Conservation (phyloP, 2,888 invertebrate genomes). For the Tenthredo scrophulariae region DNA sequence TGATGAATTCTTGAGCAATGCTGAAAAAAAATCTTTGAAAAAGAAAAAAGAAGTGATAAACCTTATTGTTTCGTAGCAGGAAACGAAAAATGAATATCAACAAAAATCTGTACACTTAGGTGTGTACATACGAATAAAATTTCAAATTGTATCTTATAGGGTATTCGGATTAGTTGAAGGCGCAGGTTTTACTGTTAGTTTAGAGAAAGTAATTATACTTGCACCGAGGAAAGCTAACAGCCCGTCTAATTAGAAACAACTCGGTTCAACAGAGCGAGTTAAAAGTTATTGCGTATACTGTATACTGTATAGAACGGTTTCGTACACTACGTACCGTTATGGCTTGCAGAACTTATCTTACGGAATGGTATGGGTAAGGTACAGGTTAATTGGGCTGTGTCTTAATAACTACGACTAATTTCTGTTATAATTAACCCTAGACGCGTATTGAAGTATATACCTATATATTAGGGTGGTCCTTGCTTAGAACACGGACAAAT, state of each 20-base stretch:
- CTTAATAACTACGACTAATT: not conserved
- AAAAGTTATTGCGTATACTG: not conserved
- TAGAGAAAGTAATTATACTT: slow-evolving; percentile 10
- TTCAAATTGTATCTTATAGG: too few species aligned
- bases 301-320: not conserved
- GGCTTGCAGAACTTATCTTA: not conserved
- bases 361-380: not conserved
- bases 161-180: too few species aligned
- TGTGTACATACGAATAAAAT: too few species aligned
- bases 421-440: not conserved
- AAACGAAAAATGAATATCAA: too few species aligned
- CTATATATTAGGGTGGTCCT: too few species aligned
- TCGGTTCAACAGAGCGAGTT: not conserved
- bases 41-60: too few species aligned
- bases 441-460: too few species aligned
- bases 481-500: too few species aligned
- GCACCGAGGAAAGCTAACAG: slow-evolving; percentile 12
- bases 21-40: too few species aligned
- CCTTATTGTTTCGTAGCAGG: too few species aligned
- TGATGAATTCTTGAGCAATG: not conserved
- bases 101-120: too few species aligned
- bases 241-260: slow-evolving; percentile 36
- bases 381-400: not conserved
- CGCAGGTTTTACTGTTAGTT: not conserved
- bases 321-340: slow-evolving; percentile 24